Base-by-base conservation (phyloP, 2,888 invertebrate genomes). In the Torymus texanus region DNA sequence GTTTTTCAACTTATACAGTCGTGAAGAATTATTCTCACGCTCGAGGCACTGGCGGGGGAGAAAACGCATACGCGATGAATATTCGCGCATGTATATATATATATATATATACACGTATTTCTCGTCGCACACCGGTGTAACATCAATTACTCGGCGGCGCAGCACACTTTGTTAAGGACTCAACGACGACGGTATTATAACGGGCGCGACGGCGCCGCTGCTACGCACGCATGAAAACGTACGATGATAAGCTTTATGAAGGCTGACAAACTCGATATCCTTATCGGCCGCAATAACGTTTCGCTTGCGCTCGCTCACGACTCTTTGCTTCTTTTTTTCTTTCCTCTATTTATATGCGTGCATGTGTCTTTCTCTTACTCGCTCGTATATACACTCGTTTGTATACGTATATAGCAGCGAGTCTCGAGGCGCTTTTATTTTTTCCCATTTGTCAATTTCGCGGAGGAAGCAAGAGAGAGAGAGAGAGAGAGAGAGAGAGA, bases 171-270 rank as follows among this genome's bases (percentile, higher is more conserved):
- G 74, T 79, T 70, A 79, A 79, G 58, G 24, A 63, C 14, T 24
- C 16, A 53, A 24, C 14, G 58, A 24, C 55, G 63, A 53, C 41
- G 21, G 56, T 59, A 73, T 78, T 61, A 66, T 73, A 73, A 78
- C 66, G 53, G 65, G 61, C 61, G 67, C 18, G 21, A 24, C 70
- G 51, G 53, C 58, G 70, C 66, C 24, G 18, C 41, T 8, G 55
- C 63, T 2, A 41, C 58, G 71, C 75, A 74, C 67, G 71, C 71
- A 71, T 78, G 79, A 68, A 75, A 77, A 75, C 68, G 71, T 29
- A 62, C 75, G 70, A 62, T 66, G 80, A 82, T 81, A 82, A 82
- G 74, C 76, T 70, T 82, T 71, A 82, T 79, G 74, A 75, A 76
- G 63, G 53, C 56, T 78, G 75, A 77, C 61, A 82, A 77, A 78